Evolutionary conservation across 2,797 vertebrate species (phyloP).

Genomic region (Aselliscus stoliczkanus): DNA sequence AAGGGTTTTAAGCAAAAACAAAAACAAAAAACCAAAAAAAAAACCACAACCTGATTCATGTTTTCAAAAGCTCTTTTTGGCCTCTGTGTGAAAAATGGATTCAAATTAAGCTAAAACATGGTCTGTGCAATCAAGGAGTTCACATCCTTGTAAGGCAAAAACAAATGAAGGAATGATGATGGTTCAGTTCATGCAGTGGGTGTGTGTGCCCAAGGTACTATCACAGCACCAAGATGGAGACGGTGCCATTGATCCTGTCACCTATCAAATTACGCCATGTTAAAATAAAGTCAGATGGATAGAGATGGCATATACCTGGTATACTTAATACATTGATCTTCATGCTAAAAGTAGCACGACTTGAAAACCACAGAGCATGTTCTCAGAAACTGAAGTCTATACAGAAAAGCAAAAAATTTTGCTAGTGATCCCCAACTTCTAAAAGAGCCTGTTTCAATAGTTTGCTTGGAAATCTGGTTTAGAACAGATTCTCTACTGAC

Average conservation of each 20-base stretch:
- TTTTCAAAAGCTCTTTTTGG: background rate
- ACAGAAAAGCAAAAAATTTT: background rate
- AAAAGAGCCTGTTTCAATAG: background rate
- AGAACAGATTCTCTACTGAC: background rate
- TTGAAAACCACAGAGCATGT: background rate
- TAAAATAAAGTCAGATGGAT: background rate
- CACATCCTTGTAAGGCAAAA: background rate
- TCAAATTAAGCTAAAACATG: background rate
- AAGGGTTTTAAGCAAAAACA: background rate
- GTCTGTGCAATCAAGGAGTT: background rate
- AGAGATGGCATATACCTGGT: background rate
- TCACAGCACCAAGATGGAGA: background rate
- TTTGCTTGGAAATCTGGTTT: background rate
- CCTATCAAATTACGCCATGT: background rate
- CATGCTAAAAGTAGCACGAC: background rate
- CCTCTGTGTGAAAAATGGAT: background rate
- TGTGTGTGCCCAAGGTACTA: rapidly evolving
- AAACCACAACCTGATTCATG: background rate
- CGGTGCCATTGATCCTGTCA: background rate
- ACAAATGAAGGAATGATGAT: background rate
- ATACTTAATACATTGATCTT: background rate
- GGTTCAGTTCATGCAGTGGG: rapidly evolving
- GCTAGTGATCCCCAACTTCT: background rate
- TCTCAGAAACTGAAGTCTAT: background rate
- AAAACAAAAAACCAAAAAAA: background rate